Conservation (phyloP, 2,113 vertebrate genomes). For the Callorhinus ursinus region DNA sequence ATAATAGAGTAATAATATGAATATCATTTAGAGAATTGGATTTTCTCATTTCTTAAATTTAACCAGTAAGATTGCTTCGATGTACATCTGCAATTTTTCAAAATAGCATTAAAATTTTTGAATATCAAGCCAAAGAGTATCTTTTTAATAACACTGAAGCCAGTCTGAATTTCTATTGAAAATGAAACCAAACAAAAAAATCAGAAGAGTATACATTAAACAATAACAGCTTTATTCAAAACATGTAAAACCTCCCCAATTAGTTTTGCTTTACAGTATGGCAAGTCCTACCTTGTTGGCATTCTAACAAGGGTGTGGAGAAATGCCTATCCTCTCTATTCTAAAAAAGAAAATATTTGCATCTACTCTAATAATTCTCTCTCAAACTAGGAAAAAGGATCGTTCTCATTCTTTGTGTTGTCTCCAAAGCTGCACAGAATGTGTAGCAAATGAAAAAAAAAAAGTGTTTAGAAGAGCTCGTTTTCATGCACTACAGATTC, state of each 20-base stretch:
- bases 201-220: conserved; percentile 49
- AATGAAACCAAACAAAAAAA: conserved; percentile 7
- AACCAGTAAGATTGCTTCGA: background rate
- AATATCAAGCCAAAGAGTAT: conserved; percentile 3
- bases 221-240: conserved; percentile 53
- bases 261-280: conserved; percentile 1
- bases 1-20: background rate
- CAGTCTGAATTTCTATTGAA: background rate
- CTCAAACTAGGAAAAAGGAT: conserved; percentile 49
- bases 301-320: background rate
- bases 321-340: background rate
- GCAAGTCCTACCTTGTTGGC: conserved; percentile 23
- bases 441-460: conserved; percentile 63
- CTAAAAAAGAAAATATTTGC: conserved; percentile 65
- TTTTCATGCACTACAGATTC: conserved; percentile 81
- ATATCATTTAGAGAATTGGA: background rate
- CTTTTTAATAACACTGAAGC: background rate
- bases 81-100: background rate
- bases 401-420: conserved; percentile 53
- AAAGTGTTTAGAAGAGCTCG: conserved; percentile 71
- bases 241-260: background rate
- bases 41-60: conserved; percentile 50
- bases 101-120: background rate
- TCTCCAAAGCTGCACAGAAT: conserved; percentile 30
- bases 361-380: conserved; percentile 42